Evolutionary conservation across 2,888 invertebrate genomes (phyloP).

Genomic region (Drosophila pegasa): DNA sequence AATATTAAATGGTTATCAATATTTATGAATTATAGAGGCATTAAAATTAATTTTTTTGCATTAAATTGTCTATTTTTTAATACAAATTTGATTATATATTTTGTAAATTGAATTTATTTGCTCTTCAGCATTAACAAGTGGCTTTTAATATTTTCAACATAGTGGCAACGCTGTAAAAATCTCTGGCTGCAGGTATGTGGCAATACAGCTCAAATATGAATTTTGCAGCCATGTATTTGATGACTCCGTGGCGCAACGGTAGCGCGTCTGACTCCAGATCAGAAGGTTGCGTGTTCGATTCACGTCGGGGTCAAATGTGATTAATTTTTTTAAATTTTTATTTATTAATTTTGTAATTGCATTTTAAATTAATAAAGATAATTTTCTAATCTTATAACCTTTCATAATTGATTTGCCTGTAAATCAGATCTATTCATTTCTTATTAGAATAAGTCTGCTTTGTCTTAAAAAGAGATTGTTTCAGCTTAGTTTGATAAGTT

Average conservation of each 20-base stretch:
- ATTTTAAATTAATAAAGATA: neutral
- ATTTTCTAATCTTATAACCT: too few relatives aligned
- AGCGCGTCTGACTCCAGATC: constrained; percentile 80
- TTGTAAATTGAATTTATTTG: neutral
- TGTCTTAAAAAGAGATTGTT: neutral
- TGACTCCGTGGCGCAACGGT: constrained; percentile 79
- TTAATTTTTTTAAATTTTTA: constrained; percentile 8
- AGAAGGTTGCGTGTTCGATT: constrained; percentile 81
- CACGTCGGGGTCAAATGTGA: constrained; percentile 74
- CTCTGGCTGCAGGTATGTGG: neutral
- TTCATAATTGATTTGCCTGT: too few relatives aligned
- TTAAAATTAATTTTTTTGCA: neutral
- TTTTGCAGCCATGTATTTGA: neutral
- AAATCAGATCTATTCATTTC: neutral
- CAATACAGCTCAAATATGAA: constrained; percentile 28
- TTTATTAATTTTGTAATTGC: neutral
- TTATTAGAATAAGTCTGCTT: neutral
- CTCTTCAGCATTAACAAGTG: neutral
- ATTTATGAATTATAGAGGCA: neutral
- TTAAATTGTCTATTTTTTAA: neutral
- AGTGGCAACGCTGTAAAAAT: constrained; percentile 18
- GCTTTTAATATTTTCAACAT: neutral
- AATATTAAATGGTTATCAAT: neutral
- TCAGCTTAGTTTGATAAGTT: too few relatives aligned
- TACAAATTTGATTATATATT: neutral